Conservation (phyloP, 1,140 invertebrate genomes). For the Globodera rostochiensis region DNA sequence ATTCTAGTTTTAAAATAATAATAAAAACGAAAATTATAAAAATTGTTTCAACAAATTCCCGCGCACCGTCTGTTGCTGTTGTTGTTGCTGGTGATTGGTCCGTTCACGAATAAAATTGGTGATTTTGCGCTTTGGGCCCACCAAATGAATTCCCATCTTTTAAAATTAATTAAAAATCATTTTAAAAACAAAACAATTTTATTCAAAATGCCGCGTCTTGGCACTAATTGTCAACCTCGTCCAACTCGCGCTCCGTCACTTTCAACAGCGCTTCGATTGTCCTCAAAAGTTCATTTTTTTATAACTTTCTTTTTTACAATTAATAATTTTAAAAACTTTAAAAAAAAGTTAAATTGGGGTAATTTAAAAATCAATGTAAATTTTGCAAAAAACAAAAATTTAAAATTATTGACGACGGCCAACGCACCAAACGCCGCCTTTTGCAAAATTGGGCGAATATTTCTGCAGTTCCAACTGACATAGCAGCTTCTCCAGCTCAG, state of each 20-base stretch:
- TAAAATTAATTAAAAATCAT: no score
- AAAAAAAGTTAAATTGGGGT: conserved; percentile 2
- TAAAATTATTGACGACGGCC: not conserved
- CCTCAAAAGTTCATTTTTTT: conserved; percentile 13
- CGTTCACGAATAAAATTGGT: conserved; percentile 20
- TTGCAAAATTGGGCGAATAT: conserved; percentile 18
- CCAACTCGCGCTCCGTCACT: conserved; percentile 19
- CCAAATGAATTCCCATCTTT: conserved; percentile 10
- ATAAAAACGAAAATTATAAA: no score
- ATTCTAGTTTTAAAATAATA: no score
- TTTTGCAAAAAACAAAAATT: no score
- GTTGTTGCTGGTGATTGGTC: not conserved
- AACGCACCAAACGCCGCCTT: conserved; percentile 7
- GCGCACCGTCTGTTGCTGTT: not conserved
- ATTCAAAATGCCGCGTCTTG: no score
- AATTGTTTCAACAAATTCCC: no score
- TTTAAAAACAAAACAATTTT: no score
- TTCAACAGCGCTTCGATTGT: conserved; percentile 22
- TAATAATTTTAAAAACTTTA: not conserved
- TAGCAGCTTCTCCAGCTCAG: conserved; percentile 1
- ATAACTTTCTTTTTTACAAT: not conserved
- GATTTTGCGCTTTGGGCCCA: conserved; percentile 28
- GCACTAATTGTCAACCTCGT: not conserved
- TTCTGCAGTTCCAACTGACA: conserved; percentile 26
- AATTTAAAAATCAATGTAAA: not conserved